These are phyloP conservation scores for Selene dorsalis DNA, from an alignment of 2,797 vertebrate genomes.

Conservation along the genomic window DNA sequence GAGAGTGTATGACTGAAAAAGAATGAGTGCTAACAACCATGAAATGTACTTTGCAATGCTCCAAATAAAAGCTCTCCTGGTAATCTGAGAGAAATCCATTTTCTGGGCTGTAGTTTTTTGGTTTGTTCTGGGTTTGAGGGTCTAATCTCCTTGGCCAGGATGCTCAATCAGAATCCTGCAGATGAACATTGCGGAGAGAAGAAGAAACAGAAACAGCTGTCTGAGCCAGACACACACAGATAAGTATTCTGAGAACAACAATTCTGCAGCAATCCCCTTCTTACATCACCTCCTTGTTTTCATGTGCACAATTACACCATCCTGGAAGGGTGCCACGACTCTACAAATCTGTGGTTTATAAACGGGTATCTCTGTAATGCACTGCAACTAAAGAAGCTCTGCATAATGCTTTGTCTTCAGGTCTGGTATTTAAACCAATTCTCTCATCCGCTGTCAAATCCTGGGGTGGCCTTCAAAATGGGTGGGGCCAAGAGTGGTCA, in stretches of 20 bases:
- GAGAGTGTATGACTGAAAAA: constrained; percentile 44
- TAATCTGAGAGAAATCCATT: constrained; percentile 75
- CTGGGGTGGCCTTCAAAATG: constrained; percentile 7
- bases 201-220: constrained; percentile 50
- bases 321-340: constrained; percentile 7
- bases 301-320: constrained; percentile 19
- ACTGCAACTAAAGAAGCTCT: background rate
- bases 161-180: constrained; percentile 56
- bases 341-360: constrained; percentile 16
- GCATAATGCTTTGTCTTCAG: constrained; percentile 18
- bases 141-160: constrained; percentile 57
- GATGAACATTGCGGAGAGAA: constrained; percentile 37
- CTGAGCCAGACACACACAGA: constrained; percentile 34
- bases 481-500: constrained; percentile 19
- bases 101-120: constrained; percentile 58
- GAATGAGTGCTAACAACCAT: constrained; percentile 63
- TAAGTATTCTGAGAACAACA: constrained; percentile 40
- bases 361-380: background rate
- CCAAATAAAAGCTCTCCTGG: constrained; percentile 78
- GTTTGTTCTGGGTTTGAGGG: constrained; percentile 39
- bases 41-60: constrained; percentile 78
- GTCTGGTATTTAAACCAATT: constrained; percentile 18
- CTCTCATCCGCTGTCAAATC: constrained; percentile 18
- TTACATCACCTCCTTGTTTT: constrained; percentile 64
- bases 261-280: constrained; percentile 51